Evolutionary conservation across 2,797 vertebrate genomes (phyloP), one percentile per base, ranked within the genome.

Genomic region (Gallinago stenura): DNA sequence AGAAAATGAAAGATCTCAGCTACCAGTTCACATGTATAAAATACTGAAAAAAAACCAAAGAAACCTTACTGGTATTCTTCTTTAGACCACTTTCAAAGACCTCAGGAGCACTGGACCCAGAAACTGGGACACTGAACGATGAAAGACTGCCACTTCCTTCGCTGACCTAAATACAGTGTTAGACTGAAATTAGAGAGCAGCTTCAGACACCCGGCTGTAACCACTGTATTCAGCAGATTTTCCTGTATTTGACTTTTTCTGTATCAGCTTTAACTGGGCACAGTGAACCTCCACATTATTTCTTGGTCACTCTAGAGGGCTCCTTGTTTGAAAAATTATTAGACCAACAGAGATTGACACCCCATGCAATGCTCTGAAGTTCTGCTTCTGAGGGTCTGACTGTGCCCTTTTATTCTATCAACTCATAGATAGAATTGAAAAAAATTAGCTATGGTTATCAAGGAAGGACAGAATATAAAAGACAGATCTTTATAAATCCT

Each of bases 41-140:
- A 72, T 35, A 80, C 18, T n/a, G 31, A 80, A 92, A 61, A n/a
- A 22, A 81, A 39, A 39, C 5, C 3, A 60, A 87, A 37, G n/a
- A 60, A 75, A n/a, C 80, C 98, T 98, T 98, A 99, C 99, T 58
- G 43, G 98, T 98, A 60, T 97, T 98, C 94, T 97, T 98, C 90
- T 95, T 98, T 8, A 96, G 87, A 48, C 65, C 84, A 79, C 92
- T 98, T 92, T 99, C 99, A 54, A 97, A 68, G 46, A 98, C 89
- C 35, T 98, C 99, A 65, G 95, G 83, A 4, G 96, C 95, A 56
- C 97, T 90, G 71, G 97, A 97, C 66, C 96, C 98, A 33, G 98
- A 97, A 61, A 98, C 97, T 1, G 97, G 97, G 56, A 98, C 97
- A 61, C 97, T 96, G 70, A 98, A 98, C 0, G 98, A 98, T 22